Percentiles rank a stretch among this genome's conserved stretches.
phyloP scores from a whole-genome alignment of 2,113 vertebrate genomes.

The Myrmecophaga tridactyla region DNA sequence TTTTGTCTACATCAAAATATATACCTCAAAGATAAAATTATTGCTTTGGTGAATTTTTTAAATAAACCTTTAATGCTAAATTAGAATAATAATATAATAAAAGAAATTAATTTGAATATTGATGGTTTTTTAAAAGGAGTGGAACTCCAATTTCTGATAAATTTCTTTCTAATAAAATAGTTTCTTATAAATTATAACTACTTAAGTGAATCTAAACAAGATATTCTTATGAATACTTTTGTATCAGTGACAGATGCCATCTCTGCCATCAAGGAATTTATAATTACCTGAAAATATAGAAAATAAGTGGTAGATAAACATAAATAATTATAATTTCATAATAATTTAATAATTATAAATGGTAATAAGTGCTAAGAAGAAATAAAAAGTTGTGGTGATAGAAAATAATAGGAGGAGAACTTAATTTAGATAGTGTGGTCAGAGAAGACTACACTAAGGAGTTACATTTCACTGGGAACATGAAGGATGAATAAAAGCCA shows the following conservation, averaged over 20 bases:
- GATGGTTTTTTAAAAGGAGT: neutral
- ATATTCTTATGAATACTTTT: neutral
- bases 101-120: slow-evolving; percentile 30
- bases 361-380: neutral
- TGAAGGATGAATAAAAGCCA: slow-evolving; percentile 18
- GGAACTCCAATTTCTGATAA: neutral
- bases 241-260: neutral
- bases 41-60: neutral
- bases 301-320: neutral
- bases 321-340: slow-evolving; percentile 14
- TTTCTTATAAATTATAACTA: neutral
- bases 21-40: slow-evolving; percentile 36
- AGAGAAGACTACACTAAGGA: neutral
- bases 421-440: neutral
- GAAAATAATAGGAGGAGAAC: neutral
- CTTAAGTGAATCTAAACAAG: neutral
- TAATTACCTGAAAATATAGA: slow-evolving; percentile 4
- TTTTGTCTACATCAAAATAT: neutral
- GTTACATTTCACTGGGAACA: neutral
- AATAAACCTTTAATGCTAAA: neutral
- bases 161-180: neutral
- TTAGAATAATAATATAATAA: slow-evolving; percentile 26
- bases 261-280: neutral
- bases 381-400: slow-evolving; percentile 24
- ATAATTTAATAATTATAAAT: neutral